Evolutionary conservation across 2,888 invertebrate species (phyloP), one percentile per base, ranked within the genome.

Genomic region (Chromoteleia sp.): DNA sequence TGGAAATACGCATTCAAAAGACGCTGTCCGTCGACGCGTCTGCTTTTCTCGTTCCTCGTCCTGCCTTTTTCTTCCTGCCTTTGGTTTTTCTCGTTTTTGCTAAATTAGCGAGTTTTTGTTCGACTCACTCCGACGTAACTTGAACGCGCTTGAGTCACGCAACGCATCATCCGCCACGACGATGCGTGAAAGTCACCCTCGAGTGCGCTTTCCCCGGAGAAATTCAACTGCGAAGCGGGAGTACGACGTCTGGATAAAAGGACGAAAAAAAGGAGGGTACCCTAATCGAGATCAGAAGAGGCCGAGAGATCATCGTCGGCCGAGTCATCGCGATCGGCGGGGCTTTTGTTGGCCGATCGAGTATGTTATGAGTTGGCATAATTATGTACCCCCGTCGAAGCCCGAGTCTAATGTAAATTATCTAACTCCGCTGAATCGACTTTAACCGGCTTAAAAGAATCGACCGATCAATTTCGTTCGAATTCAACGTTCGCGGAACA

Each of bases 1-100:
- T 73, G 61, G 56, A 76, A 81, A n/a, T 81, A 68, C 76, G 67
- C 73, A 77, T 77, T 73, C 67, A 76, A 75, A 81, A 81, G 76
- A 68, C 52, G 73, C 19, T 81, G 71, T 71, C 59, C 71, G 70
- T 65, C 63, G 65, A 70, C 77, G 21, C 63, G 25, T 41, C 50
- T 45, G 29, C 41, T 48, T 48, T 58, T 59, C 33, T 15, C 63
- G n/a, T 59, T 68, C 25, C 39, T 19, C 33, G 29, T 63, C 33
- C 19, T 36, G n/a, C n/a, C n/a, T n/a, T n/a, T n/a, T n/a, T n/a
- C n/a, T n/a, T n/a, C n/a, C n/a, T n/a, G n/a, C n/a, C n/a, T n/a
- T 61, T 67, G 14, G 50, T 67, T 76, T 56, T 59, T 33, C 50
- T 71, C 41, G 50, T 70, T 71, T 76, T 71, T 52, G 58, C 45